A percentile compares a stretch with the other conserved stretches of the same genome.
Evolutionary conservation across 2,888 invertebrate genomes (phyloP).

Genomic region (Pseudeuparius sepicola): DNA sequence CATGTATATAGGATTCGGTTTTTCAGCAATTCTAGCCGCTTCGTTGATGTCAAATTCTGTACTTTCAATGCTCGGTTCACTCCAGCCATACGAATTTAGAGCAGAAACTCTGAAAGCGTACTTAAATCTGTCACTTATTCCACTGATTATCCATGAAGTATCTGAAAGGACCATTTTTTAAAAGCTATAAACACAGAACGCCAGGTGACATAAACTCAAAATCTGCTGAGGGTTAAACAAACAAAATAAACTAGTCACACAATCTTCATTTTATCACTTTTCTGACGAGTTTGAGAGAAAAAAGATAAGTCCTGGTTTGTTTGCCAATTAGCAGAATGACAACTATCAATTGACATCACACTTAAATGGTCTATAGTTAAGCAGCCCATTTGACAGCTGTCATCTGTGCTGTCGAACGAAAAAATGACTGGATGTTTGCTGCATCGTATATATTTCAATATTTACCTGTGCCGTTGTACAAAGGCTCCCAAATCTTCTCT

Average conservation of each 20-base stretch:
- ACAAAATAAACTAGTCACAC: too few species aligned
- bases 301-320: background rate
- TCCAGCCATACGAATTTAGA: slow-evolving; percentile 72
- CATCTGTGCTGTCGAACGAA: too few species aligned
- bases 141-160: slow-evolving; percentile 70
- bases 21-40: slow-evolving; percentile 41
- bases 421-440: too few species aligned
- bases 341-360: too few species aligned
- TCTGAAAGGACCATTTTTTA: too few species aligned
- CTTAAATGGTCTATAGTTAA: too few species aligned
- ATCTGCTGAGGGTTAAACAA: too few species aligned
- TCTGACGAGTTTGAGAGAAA: background rate
- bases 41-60: slow-evolving; percentile 45
- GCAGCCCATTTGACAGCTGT: too few species aligned
- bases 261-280: too few species aligned
- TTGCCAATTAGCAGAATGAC: too few species aligned
- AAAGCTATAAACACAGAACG: too few species aligned
- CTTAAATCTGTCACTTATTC: slow-evolving; percentile 49
- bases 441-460: too few species aligned
- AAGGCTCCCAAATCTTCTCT: slow-evolving; percentile 48
- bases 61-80: slow-evolving; percentile 62
- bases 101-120: slow-evolving; percentile 71
- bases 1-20: slow-evolving; percentile 42
- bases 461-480: slow-evolving; percentile 73
- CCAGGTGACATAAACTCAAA: slow-evolving; percentile 14